phyloP scores from a whole-genome alignment of 2,797 vertebrate species.

The Simalia tracyae region DNA sequence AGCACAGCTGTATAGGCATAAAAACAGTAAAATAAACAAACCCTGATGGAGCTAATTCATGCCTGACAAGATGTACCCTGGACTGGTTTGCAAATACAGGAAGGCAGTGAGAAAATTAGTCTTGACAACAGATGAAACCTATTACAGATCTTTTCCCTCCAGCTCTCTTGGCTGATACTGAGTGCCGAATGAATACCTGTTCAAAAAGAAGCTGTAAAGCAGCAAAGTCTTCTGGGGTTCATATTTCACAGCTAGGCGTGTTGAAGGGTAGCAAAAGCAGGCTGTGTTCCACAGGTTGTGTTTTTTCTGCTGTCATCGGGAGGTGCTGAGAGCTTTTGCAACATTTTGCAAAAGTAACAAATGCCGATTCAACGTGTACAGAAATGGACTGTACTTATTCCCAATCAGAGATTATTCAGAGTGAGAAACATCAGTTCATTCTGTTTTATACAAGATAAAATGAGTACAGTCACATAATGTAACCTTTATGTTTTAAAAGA shows the following conservation, averaged over 20 bases:
- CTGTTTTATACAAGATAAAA: not conserved
- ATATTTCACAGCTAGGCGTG: conserved; percentile 60
- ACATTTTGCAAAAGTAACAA: conserved; percentile 23
- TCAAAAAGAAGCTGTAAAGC: conserved; percentile 31
- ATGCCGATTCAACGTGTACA: conserved; percentile 30
- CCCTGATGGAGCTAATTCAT: conserved; percentile 24
- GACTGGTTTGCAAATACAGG: not conserved
- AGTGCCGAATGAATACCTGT: conserved; percentile 18
- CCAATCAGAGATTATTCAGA: not conserved
- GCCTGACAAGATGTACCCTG: not conserved
- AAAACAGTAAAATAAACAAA: conserved; percentile 4
- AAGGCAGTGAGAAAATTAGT: not conserved
- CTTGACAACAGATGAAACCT: conserved; percentile 28
- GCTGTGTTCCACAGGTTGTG: conserved; percentile 46
- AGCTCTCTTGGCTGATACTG: conserved; percentile 36
- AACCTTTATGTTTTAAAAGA: not conserved
- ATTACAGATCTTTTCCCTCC: conserved; percentile 23
- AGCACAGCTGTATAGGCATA: conserved; percentile 18
- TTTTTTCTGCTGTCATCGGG: conserved; percentile 49
- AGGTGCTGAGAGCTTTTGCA: conserved; percentile 23
- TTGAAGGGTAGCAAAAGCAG: conserved; percentile 50
- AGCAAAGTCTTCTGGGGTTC: conserved; percentile 48
- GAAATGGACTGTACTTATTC: not conserved
- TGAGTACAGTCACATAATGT: not conserved
- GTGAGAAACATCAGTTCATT: not conserved